Base-by-base conservation (phyloP, 2,888 invertebrate species). In the Drosophila lutescens region DNA sequence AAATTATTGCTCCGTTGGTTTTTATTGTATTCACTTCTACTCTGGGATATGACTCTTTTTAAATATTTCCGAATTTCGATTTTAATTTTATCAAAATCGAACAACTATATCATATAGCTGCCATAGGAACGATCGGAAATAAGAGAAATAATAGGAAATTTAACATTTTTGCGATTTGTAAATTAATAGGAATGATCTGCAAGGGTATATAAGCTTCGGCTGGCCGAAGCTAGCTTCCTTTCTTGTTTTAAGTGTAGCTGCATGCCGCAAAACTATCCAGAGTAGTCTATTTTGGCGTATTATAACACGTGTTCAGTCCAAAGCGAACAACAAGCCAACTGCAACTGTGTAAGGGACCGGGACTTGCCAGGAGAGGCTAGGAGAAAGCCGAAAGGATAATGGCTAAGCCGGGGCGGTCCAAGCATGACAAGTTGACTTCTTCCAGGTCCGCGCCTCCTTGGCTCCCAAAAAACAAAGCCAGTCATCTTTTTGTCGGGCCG, bases 361-460 rank as follows among this genome's bases (percentile, higher is more conserved):
- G 49, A 51, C 36, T 55, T 47, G 38, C 49, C 58, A 32, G 30
- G 30, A 30, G 30, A 7, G 8, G 12, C 34, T 26, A 6, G 26
- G 2, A 34, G 63, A 32, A 30, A 10, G 32, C 46, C 36, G 46
- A 49, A 54, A 54, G 26, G 49, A 47, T 59, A 79, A 79, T 68
- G 68, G 65, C 38, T 63, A 40, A 36, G 38, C 44, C 58, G 17
- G 15, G 55, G 41, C 57, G 51, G 58, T 12, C 38, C 43, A 41
- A 63, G 72, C 74, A 73, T 72, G 76, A 69, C 73, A 70, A 75
- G 74, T 62, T 72, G 74, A 72, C 79, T 79, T 65, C 60, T 41
- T 17, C 46, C 17, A 44, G 53, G 40, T 9, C 1, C 38, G n/a
- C 13, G 15, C 43, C 47, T 59, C 30, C 32, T 54, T 54, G 40